Evolutionary conservation across 2,888 invertebrate genomes (phyloP).

Genomic region (Nyleta sp.): DNA sequence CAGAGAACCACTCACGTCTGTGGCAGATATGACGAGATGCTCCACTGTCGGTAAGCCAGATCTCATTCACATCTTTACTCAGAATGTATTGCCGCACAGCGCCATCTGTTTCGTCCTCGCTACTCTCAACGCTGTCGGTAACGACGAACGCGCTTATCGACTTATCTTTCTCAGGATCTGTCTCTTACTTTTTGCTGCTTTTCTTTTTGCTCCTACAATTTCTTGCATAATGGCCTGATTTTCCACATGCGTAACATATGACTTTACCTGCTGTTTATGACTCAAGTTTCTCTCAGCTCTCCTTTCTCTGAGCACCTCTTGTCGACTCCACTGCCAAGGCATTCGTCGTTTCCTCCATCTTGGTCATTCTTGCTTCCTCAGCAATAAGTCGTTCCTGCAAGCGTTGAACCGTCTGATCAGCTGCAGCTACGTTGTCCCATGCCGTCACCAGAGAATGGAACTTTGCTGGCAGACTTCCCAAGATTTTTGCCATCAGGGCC

Average conservation of each 20-base stretch:
- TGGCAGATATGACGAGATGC: conserved; percentile 43
- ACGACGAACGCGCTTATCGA: background rate
- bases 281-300: background rate
- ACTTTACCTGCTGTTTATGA: background rate
- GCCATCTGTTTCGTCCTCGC: background rate
- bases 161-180: background rate
- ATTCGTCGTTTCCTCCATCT: conserved; percentile 28
- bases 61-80: conserved; percentile 31
- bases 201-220: conserved; percentile 2
- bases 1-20: conserved; percentile 65
- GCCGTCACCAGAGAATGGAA: conserved; percentile 20
- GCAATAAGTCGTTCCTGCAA: conserved; percentile 8
- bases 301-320: conserved; percentile 3
- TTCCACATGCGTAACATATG: conserved; percentile 9
- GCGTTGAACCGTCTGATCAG: background rate
- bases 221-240: conserved; percentile 19
- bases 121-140: background rate
- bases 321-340: conserved; percentile 17
- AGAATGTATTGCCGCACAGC: background rate
- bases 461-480: conserved; percentile 18
- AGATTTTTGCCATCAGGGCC: conserved; percentile 17
- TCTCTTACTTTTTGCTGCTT: background rate
- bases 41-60: conserved; percentile 68
- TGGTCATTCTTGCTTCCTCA: conserved; percentile 35
- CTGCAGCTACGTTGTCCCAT: conserved; percentile 16